Evolutionary conservation across 2,797 vertebrate genomes (phyloP), one percentile per base, ranked within the genome.

Genomic region (Microctenopoma stevenorrisi): DNA sequence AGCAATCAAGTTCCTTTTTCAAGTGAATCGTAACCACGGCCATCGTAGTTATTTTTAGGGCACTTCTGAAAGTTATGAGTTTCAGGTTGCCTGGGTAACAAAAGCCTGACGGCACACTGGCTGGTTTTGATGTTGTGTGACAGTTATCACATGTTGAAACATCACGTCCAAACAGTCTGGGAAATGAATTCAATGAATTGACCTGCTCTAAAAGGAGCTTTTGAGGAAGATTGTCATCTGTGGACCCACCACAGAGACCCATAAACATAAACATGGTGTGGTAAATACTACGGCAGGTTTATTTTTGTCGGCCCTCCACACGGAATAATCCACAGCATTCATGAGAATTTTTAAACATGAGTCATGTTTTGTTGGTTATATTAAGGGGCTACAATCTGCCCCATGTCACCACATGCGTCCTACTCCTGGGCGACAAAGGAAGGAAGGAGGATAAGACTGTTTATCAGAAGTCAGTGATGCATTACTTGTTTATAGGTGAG

Each of bases 141-240:
- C 40, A 48, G 59, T 51, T 59, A 74, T 86, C 69, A 73, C 72
- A 81, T 60, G 61, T 35, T 7, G 50, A 50, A 64, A 69, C 65
- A 53, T 75, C 72, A 72, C 37, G 5, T 72, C 72, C 47, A 40
- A 7, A 40, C 40, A 51, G 47, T 65, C 64, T 58, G 66, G 66
- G 67, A 74, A 76, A 68, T 74, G 10, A 78, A 79, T 69, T 82
- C 48, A 78, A 33, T 33, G 52, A 78, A 66, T 81, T 65, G 55
- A 72, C 71, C 69, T 16, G 2, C 13, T 71, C 82, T 86, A 84
- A 83, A 85, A 79, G 83, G 78, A 86, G 76, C 71, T 10, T 11
- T 10, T 4, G 52, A 49, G 48, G 64, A 65, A 46, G 40, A 75
- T 64, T 58, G 65, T 68, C 38, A 8, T 44, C 12, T 2, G 12